Evolutionary conservation across 23 tunicate genomes (phyloP), one percentile per base, ranked within the genome.

Genomic region (Styela clava): DNA sequence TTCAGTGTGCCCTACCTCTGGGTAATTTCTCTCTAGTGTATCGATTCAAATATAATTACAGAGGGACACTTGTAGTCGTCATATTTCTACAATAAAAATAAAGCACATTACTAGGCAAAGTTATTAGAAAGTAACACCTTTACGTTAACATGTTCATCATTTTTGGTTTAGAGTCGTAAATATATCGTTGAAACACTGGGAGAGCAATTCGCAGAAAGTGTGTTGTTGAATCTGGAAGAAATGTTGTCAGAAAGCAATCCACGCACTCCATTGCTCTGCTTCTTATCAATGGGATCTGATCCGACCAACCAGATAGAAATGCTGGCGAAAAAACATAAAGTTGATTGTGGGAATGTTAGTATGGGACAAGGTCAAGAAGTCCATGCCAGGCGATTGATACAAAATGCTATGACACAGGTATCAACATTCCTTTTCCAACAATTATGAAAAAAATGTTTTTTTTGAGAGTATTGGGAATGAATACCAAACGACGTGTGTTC

Each of bases 311-410:
- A 93, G 67, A 93, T 93, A 56, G 98, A 84, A 61, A 86, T 36
- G 21, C 69, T 93, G 71, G 98, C 98, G 23, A 93, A 93, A 33
- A 93, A 85, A 68, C 87, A 79, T 84, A 87, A 93, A 85, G 56
- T 93, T 18, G 98, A 93, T 18, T 93, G 93, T 64, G 79, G 79
- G 31, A 87, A 88, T 62, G 93, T 93, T 56, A 87, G 93, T 82
- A 93, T 93, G 98, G 98, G 98, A 83, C 98, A 93, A 73, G 98
- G 98, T 30, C 98, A 93, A 69, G 98, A 93, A 76, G 87, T 93
- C n/a, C 98, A 93, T 62, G 98, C 98, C 2, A 68, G 93, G 36
- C 87, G 90, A 78, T 69, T 93, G 72, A 35, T 93, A 16, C 93
- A 93, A 32, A 83, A 88, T 51, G 79, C 98, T 12, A 93, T 93